Base-by-base conservation (phyloP, 1,140 invertebrate genomes). In the Rhagoletis zephyria region DNA sequence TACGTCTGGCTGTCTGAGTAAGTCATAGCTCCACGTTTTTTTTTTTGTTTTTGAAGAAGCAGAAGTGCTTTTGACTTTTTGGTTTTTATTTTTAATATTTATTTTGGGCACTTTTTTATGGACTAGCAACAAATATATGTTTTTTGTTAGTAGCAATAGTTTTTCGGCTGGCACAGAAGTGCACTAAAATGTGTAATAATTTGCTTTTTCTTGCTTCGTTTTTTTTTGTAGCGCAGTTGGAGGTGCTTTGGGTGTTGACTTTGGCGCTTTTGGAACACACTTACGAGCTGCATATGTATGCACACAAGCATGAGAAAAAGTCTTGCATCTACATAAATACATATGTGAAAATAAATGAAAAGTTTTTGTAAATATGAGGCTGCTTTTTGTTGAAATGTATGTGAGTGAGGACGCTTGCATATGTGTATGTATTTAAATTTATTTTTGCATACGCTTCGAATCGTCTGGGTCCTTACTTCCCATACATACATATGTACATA, bases 131-230 rank as follows among this genome's bases (percentile, higher is more conserved):
- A 81, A 81, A 56, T 3, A 56, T 7, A 81, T 30, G 0, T 56
- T 2, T 3, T 16, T 81, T 81, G 42, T 56, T 42, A 30, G 74
- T 45, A 56, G 61, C 9, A 63, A 63, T 63, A 63, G 12, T 63
- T 63, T 81, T 81, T 81, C 30, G 16, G 48, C 42, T 81, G 48
- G 48, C 74, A 59, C 74, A 51, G n/a, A 81, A 81, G 74, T 81
- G 74, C 74, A 81, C 74, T 81, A 81, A 81, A 81, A 48, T 81
- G 45, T 51, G 19, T 81, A 56, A 63, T 70, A 14, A 56, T 48
- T 19, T 56, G 51, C 10, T 56, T 81, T 81, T 81, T 81, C 6
- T 19, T 56, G 74, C 16, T 30, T 56, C 42, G 19, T 16, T 48
- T 4, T 70, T 70, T 40, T 67, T 70, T 70, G 40, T 70, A 45